Base-by-base conservation (phyloP, 2,113 vertebrate genomes). In the Mola mola region DNA sequence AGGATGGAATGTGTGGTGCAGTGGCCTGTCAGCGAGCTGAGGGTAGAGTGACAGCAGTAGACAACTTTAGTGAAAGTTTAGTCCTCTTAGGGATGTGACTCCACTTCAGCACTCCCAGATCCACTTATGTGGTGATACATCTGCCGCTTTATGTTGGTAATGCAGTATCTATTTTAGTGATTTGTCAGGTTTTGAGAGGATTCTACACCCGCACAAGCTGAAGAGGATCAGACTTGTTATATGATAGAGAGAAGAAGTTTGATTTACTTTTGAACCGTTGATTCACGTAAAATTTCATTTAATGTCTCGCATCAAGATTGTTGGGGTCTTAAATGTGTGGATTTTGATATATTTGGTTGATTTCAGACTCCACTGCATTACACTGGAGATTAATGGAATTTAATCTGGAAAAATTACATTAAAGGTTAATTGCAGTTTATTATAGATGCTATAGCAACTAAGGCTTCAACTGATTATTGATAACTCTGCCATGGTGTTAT, bases 21-120 rank as follows among this genome's bases (percentile, higher is more conserved):
- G 53, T 41, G 63, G 63, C 75, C 63, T 88, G 87, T 85, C 80
- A 68, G 58, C 73, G 72, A 62, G 78, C 75, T 75, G 71, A 33
- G 59, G 65, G 43, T 29, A 66, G 49, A 53, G 47, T n/a, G 28
- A 34, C 15, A 29, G 56, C 16, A 8, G 28, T n/a, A 66, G 59
- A 62, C 67, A 66, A 71, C 66, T 71, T 73, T 47, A 40, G 26
- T 34, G 49, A 28, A 60, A 69, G 40, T 75, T 26, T 34, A 34
- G 72, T 64, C 66, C 26, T 76, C 71, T 79, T 78, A 61, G 20
- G 48, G 69, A 75, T 40, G 50, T 20, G 53, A 65, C 62, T 69
- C 38, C 5, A 41, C 66, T 72, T 72, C 47, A 73, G 44, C 76
- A 44, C 17, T 66, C 58, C 13, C 21, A 55, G 42, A 81, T 77